Percentiles rank a stretch among this genome's conserved stretches.
Conservation (phyloP, 2,113 vertebrate genomes). For the Dendropsophus ebraccatus region DNA sequence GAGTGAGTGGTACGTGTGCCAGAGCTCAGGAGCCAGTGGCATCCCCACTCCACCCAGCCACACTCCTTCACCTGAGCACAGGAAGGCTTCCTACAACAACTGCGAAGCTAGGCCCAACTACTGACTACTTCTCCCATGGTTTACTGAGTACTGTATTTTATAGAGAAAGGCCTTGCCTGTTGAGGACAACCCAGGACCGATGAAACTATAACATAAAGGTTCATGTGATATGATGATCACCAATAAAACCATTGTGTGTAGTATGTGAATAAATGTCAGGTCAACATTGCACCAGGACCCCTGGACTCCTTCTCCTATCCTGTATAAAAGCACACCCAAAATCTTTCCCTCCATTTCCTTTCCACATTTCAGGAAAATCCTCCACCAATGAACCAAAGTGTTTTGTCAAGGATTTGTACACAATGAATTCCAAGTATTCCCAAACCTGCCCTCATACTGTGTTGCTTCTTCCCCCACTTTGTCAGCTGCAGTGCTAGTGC, state of each 20-base stretch:
- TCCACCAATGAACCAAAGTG: constrained; percentile 81
- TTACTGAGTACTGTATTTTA: constrained; percentile 37
- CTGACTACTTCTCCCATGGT: constrained; percentile 58
- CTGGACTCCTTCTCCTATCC: background rate
- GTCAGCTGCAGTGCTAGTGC: constrained; percentile 61
- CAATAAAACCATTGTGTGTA: constrained; percentile 11
- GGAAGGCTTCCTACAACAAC: constrained; percentile 71
- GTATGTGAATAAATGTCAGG: background rate
- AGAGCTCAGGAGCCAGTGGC: constrained; percentile 80
- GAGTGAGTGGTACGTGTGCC: constrained; percentile 97
- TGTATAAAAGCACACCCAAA: constrained; percentile 34
- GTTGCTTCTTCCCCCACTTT: constrained; percentile 69
- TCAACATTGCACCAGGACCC: background rate
- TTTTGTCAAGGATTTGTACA: constrained; percentile 67
- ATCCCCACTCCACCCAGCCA: constrained; percentile 75
- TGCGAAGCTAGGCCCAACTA: constrained; percentile 72
- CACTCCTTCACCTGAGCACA: constrained; percentile 74
- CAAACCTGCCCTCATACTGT: constrained; percentile 74
- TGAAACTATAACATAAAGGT: background rate
- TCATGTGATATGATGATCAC: background rate
- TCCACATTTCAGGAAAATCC: constrained; percentile 57
- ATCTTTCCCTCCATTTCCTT: background rate
- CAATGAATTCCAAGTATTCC: constrained; percentile 75
- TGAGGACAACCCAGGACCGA: constrained; percentile 2
- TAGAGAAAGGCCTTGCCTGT: constrained; percentile 12